Percentiles rank a stretch among this genome's conserved stretches.
Evolutionary conservation across 35 echinoderm and acorn worm species (phyloP).

Genomic region (Stichopus chloronotus): DNA sequence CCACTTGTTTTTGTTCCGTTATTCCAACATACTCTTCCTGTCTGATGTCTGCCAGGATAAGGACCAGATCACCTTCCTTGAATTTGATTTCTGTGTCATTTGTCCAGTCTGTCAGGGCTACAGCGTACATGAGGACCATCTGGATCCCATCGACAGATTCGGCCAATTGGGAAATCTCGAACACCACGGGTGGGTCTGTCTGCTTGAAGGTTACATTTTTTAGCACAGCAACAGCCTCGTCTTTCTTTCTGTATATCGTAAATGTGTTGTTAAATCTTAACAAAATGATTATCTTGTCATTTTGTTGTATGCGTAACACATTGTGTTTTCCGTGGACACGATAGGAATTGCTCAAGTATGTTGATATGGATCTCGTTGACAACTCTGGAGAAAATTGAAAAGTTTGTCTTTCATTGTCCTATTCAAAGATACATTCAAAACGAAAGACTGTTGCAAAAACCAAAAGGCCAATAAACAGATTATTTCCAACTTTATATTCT

Average conservation of each 20-base stretch:
- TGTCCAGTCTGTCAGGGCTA: background rate
- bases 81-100: background rate
- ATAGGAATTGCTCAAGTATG: background rate
- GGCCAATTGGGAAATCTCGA: background rate
- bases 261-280: background rate
- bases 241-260: background rate
- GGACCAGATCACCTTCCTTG: background rate
- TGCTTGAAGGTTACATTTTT: background rate
- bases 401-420: too few species aligned
- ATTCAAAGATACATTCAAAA: too few species aligned
- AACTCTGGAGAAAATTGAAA: too few species aligned
- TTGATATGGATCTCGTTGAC: background rate
- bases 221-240: background rate
- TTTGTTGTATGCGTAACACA: background rate
- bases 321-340: background rate
- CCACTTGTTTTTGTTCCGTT: background rate
- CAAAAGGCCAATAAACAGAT: too few species aligned
- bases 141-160: background rate
- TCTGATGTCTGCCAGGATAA: background rate
- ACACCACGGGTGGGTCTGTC: background rate
- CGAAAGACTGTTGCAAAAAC: too few species aligned
- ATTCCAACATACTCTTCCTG: background rate
- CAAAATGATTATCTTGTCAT: background rate
- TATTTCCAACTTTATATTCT: too few species aligned
- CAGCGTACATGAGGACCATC: background rate